These are phyloP conservation scores for Petrocephalus zakoni DNA, from an alignment of 2,113 vertebrate genomes.

Conservation along the genomic window DNA sequence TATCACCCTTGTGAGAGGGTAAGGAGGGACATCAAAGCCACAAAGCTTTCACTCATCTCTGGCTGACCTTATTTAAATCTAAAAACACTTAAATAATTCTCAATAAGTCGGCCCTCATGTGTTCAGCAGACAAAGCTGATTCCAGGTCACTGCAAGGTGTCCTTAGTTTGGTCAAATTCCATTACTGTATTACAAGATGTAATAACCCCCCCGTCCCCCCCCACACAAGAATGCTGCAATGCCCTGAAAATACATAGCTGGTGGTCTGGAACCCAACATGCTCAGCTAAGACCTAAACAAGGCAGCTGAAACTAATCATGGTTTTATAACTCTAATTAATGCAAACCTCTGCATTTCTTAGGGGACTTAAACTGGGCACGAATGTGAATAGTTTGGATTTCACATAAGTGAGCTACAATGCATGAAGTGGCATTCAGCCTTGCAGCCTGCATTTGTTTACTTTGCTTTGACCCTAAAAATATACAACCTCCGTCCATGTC, in stretches of 20 bases:
- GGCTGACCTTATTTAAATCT: background rate
- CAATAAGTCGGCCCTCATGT: background rate
- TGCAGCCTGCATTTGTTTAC: background rate
- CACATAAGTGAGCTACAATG: background rate
- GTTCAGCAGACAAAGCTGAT: constrained; percentile 5
- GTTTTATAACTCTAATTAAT: background rate
- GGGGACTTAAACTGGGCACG: background rate
- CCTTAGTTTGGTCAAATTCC: constrained; percentile 43
- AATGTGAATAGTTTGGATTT: background rate
- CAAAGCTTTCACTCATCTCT: background rate
- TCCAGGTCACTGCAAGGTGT: background rate
- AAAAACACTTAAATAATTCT: background rate
- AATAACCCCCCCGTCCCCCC: background rate
- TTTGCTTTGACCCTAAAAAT: constrained; percentile 15
- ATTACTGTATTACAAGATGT: constrained; percentile 48
- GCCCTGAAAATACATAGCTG: constrained; percentile 51
- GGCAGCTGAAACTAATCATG: background rate
- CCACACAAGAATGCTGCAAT: constrained; percentile 38
- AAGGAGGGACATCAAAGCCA: background rate
- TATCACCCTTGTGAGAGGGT: background rate
- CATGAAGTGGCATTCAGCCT: background rate
- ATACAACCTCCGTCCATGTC: background rate
- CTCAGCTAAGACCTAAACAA: background rate
- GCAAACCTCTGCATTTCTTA: background rate
- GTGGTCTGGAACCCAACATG: constrained; percentile 31